Conservation (phyloP, 2,113 vertebrate genomes). For the sheep (Ovis aries) region DNA sequence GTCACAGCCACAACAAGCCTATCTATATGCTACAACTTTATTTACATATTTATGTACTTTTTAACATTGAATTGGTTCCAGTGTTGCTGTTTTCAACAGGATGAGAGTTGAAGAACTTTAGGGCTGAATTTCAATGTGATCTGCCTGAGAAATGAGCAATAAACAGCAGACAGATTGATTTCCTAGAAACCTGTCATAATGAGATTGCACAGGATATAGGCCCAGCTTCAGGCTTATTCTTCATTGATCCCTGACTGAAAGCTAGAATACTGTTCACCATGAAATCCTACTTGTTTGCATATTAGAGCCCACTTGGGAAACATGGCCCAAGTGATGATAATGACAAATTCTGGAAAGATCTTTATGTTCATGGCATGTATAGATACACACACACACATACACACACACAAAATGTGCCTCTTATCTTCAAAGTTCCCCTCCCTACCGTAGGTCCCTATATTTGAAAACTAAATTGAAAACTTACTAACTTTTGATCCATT, state of each 20-base stretch:
- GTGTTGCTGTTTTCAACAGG: constrained; percentile 32
- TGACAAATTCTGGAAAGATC: constrained; percentile 34
- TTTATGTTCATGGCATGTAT: neutral
- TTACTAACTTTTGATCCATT: constrained; percentile 68
- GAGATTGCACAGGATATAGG: constrained; percentile 39
- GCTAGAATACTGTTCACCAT: neutral
- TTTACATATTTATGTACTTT: constrained; percentile 63
- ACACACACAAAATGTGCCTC: neutral
- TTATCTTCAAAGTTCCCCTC: neutral
- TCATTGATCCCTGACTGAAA: constrained; percentile 33
- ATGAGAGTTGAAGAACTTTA: constrained; percentile 50
- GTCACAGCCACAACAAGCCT: neutral
- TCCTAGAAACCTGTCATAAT: constrained; percentile 68
- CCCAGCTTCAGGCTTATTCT: constrained; percentile 27
- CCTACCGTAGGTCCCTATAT: neutral
- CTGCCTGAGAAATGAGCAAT: constrained; percentile 56
- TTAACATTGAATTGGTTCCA: constrained; percentile 44
- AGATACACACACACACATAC: neutral
- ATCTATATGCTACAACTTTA: constrained; percentile 23
- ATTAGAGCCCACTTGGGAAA: neutral
- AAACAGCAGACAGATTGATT: constrained; percentile 66
- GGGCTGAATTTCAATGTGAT: constrained; percentile 60
- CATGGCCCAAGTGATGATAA: neutral
- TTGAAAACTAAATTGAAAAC: constrained; percentile 61
- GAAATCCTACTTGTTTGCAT: neutral